Conservation (phyloP, 1,140 invertebrate genomes). For the Drosophila lowei region DNA sequence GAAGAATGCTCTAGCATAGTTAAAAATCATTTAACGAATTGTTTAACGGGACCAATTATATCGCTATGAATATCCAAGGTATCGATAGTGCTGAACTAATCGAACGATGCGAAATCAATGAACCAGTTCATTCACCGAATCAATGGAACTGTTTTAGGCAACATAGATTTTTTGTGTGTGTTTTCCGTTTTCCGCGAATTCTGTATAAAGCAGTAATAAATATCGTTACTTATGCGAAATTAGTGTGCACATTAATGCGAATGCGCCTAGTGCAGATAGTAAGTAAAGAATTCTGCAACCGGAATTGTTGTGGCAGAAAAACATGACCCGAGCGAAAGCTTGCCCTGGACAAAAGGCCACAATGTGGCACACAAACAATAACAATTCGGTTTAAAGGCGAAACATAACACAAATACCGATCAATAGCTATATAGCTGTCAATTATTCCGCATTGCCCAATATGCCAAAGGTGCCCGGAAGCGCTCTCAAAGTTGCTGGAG, state of each 20-base stretch:
- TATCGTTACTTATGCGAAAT: conserved; percentile 10
- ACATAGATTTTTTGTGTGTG: conserved; percentile 28
- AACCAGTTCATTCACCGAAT: too few species aligned
- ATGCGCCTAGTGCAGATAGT: conserved; percentile 1
- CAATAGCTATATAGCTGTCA: background rate
- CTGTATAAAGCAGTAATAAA: background rate
- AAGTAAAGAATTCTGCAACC: conserved; percentile 4
- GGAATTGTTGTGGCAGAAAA: background rate
- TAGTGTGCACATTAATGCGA: conserved; percentile 10
- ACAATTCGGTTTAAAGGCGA: conserved; percentile 13
- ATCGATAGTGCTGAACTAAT: too few species aligned
- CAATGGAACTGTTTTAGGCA: background rate
- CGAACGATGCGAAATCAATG: too few species aligned
- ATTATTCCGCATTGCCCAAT: too few species aligned
- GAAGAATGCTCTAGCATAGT: too few species aligned
- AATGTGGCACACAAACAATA: conserved; percentile 48
- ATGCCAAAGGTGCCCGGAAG: background rate
- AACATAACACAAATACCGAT: conserved; percentile 33
- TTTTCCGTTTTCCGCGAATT: conserved; percentile 26
- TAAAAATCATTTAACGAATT: too few species aligned
- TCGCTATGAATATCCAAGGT: too few species aligned
- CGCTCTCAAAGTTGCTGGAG: too few species aligned
- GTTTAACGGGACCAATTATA: too few species aligned
- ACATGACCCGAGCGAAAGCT: conserved; percentile 35
- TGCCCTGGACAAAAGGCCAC: conserved; percentile 16